phyloP scores from a whole-genome alignment of 2,888 invertebrate species.

The Mellilla xanthometata region DNA sequence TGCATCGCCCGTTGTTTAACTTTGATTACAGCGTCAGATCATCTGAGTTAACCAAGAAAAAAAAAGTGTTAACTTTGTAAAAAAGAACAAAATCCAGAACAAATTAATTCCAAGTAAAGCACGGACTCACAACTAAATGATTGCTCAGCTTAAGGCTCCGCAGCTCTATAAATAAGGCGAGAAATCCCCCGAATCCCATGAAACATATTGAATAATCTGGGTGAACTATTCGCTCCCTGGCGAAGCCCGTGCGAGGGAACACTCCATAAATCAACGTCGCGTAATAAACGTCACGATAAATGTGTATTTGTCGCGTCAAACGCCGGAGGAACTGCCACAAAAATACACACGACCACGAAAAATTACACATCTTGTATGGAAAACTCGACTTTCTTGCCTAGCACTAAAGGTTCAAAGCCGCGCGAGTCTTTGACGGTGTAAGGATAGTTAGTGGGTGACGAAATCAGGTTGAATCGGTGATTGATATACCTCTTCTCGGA shows the following conservation, averaged over 20 bases:
- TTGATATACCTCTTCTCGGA: constrained; percentile 34
- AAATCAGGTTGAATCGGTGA: constrained; percentile 38
- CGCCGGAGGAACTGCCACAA: constrained; percentile 33
- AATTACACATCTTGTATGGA: constrained; percentile 9
- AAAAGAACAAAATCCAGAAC: too few species aligned
- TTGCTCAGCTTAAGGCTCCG: too few species aligned
- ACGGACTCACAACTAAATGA: too few species aligned
- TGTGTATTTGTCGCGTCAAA: constrained; percentile 57
- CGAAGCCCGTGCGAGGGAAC: constrained; percentile 23
- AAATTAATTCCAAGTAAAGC: too few species aligned
- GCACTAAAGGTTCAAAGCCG: not conserved
- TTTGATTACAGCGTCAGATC: too few species aligned
- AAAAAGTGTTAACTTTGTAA: too few species aligned
- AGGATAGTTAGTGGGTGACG: constrained; percentile 33
- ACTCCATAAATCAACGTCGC: constrained; percentile 53
- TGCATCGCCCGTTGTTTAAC: too few species aligned
- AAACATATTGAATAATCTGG: constrained; percentile 22
- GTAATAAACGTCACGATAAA: constrained; percentile 56
- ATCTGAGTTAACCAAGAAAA: too few species aligned
- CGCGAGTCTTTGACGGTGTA: not conserved
- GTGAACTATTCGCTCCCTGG: constrained; percentile 11
- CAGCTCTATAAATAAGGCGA: constrained; percentile 10
- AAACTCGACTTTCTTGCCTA: constrained; percentile 5
- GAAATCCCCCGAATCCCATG: constrained; percentile 13
- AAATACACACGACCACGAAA: constrained; percentile 28